Evolutionary conservation across 2,888 invertebrate species (phyloP), one percentile per base, ranked within the genome.

Genomic region (Epiblema foenella): DNA sequence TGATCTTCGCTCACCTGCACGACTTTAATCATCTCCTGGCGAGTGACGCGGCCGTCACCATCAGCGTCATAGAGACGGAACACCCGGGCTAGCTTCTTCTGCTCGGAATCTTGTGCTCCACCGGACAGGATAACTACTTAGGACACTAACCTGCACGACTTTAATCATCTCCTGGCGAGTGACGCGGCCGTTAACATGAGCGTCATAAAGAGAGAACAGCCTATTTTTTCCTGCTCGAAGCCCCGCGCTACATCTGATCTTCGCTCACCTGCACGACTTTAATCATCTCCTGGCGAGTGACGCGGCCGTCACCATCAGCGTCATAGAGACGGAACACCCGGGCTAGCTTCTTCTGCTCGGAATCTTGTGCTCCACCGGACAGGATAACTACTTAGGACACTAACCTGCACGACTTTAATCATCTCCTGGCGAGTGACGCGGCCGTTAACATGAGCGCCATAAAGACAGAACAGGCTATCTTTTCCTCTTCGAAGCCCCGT

Each of bases 51-150:
- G 0, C 98, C 98, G 84, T 98, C 98, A 0, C 96, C 96, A 82
- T 98, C 97, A 71, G 97, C 95, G 87, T 98, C 98, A 89, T 98
- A 98, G 20, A 98, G 93, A 10, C 96, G 95, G 87, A 98, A 98
- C 67, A 98, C 96, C 98, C 98, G 98, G 77, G 97, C 96, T 54
- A 98, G 92, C 85, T 98, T 97, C 86, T 98, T 98, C 80, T 97
- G 96, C 4, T 96, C 94, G 18, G 96, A 96, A 11, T 98, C 98
- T 71, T 98, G 94, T 0, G 97, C 97, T 74, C 98, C 96, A 78
- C 97, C 96, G 24, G 98, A 98, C 39, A 98, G 90, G n/a, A n/a
- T n/a, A n/a, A n/a, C n/a, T n/a, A n/a, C n/a, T n/a, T n/a, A n/a
- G n/a, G n/a, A n/a, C n/a, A 18, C 39, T 11, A 20, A 69, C 69